Evolutionary conservation across 1,140 invertebrate genomes (phyloP).

Genomic region (Meloidogyne chitwoodi): DNA sequence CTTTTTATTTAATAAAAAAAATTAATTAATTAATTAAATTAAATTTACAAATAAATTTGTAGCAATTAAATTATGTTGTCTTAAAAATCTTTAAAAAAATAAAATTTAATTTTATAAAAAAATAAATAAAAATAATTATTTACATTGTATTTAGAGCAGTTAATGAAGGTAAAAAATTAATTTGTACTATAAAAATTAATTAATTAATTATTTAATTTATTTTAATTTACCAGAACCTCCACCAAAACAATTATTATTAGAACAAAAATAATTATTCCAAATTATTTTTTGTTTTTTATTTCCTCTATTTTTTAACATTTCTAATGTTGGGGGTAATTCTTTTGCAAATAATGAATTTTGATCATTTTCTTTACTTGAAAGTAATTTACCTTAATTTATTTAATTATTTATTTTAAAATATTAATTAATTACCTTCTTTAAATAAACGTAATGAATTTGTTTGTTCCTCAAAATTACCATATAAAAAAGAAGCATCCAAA

Average conservation of each 20-base stretch:
- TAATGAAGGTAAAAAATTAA: constrained; percentile 81
- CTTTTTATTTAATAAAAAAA: constrained; percentile 60
- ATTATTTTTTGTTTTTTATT: background rate
- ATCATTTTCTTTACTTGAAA: constrained; percentile 10
- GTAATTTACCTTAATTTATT: constrained; percentile 6
- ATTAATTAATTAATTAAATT: constrained; percentile 3
- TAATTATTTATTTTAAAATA: background rate
- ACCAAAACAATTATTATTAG: constrained; percentile 25
- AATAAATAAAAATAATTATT: constrained; percentile 59
- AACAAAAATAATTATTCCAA: constrained; percentile 8
- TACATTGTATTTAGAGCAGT: constrained; percentile 79
- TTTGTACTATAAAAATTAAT: constrained; percentile 67
- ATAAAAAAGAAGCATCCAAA: constrained; percentile 78
- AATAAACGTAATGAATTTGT: constrained; percentile 64
- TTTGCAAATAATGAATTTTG: constrained; percentile 1
- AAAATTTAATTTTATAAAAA: background rate
- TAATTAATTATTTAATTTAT: background rate
- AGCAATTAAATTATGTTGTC: constrained; percentile 68
- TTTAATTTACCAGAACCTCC: constrained; percentile 60
- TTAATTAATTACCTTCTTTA: constrained; percentile 60
- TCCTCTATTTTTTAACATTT: constrained; percentile 24
- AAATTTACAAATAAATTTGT: constrained; percentile 35
- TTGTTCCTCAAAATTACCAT: constrained; percentile 70
- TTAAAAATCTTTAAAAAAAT: constrained; percentile 37
- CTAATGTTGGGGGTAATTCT: constrained; percentile 28